Percentiles rank a stretch among this genome's conserved stretches.
Conservation (phyloP, 2,888 invertebrate genomes). For the Papilio demoleus region DNA sequence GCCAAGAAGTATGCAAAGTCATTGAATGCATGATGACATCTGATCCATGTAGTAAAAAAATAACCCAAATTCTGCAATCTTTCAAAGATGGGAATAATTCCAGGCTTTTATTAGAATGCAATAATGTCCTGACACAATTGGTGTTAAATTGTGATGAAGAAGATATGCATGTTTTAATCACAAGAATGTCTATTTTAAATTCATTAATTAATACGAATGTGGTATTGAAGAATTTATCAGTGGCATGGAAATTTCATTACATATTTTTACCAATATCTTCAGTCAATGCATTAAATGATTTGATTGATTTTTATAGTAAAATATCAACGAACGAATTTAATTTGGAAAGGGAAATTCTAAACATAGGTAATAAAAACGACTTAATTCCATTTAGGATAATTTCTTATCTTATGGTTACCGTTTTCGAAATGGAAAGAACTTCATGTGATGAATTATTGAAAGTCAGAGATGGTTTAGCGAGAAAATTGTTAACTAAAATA, state of each 20-base stretch:
- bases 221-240: slow-evolving; percentile 69
- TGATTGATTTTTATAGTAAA: slow-evolving; percentile 61
- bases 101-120: slow-evolving; percentile 61
- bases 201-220: slow-evolving; percentile 66
- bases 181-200: slow-evolving; percentile 62
- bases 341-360: slow-evolving; percentile 42
- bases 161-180: slow-evolving; percentile 64
- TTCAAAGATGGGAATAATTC: slow-evolving; percentile 68
- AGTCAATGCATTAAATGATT: slow-evolving; percentile 64
- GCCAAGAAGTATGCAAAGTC: slow-evolving; percentile 61
- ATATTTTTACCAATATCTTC: slow-evolving; percentile 74
- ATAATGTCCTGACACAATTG: slow-evolving; percentile 64
- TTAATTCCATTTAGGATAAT: slow-evolving; percentile 68
- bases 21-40: slow-evolving; percentile 63
- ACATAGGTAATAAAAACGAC: slow-evolving; percentile 60
- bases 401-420: slow-evolving; percentile 49
- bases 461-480: slow-evolving; percentile 54
- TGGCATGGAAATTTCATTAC: slow-evolving; percentile 77
- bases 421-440: slow-evolving; percentile 47
- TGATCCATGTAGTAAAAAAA: slow-evolving; percentile 47
- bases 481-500: slow-evolving; percentile 65
- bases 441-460: slow-evolving; percentile 49
- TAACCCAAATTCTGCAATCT: slow-evolving; percentile 52
- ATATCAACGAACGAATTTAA: slow-evolving; percentile 45
- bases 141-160: slow-evolving; percentile 66